These are phyloP conservation scores for Gallinago jamesoni DNA, from an alignment of 2,113 vertebrate species.

Conservation along the genomic window DNA sequence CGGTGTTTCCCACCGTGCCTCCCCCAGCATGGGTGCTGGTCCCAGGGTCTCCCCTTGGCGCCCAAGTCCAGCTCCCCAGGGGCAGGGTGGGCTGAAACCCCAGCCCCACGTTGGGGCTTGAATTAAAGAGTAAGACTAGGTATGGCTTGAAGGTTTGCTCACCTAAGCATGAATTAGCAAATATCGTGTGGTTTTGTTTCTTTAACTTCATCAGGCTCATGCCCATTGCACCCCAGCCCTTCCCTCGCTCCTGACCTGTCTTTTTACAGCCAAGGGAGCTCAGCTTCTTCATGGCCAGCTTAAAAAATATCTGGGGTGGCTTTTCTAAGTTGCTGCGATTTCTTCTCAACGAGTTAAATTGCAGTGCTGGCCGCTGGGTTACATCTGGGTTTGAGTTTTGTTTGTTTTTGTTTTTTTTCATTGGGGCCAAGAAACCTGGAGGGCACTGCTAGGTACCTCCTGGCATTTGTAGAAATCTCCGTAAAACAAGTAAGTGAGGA, in stretches of 20 bases:
- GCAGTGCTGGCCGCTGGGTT: background rate
- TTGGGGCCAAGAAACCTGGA: background rate
- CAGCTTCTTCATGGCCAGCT: accelerated
- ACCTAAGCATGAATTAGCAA: too few species aligned
- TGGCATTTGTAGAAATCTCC: background rate
- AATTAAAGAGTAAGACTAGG: too few species aligned
- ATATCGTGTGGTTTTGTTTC: too few species aligned
- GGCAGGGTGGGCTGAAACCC: background rate
- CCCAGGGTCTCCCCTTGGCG: background rate
- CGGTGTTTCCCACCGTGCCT: background rate
- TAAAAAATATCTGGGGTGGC: background rate
- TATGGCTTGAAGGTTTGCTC: too few species aligned
- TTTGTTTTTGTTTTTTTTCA: background rate
- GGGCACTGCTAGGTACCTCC: background rate
- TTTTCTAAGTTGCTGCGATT: background rate
- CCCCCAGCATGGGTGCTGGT: background rate
- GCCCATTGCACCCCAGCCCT: background rate
- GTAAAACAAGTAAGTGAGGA: background rate
- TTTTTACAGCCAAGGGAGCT: background rate
- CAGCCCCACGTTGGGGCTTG: accelerated
- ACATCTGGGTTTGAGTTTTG: background rate
- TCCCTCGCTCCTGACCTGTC: background rate
- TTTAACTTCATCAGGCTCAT: background rate
- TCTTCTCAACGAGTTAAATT: background rate
- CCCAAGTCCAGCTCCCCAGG: background rate